A percentile compares a stretch with the other conserved stretches of the same genome.
Evolutionary conservation across 2,113 vertebrate genomes (phyloP).

Genomic region (Octodon degus): DNA sequence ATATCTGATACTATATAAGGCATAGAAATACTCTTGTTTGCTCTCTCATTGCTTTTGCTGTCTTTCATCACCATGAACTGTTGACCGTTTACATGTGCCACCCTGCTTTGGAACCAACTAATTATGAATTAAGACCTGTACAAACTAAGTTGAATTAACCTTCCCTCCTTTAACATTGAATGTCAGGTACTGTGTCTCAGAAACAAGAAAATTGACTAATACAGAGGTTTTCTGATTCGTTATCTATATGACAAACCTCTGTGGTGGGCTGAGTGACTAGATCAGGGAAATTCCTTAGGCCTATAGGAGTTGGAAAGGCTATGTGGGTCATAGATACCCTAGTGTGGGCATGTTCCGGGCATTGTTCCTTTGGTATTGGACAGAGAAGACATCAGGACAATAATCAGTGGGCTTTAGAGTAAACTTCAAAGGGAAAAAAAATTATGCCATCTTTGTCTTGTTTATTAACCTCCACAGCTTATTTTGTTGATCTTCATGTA

Average conservation of each 20-base stretch:
- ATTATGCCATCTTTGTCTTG: background rate
- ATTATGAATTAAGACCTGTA: background rate
- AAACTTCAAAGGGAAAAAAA: background rate
- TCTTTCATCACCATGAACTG: background rate
- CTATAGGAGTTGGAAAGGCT: background rate
- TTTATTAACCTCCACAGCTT: background rate
- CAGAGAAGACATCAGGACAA: rapidly evolving
- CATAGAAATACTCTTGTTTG: too few species aligned
- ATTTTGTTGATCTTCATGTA: background rate
- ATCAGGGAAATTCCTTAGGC: background rate
- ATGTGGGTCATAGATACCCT: background rate
- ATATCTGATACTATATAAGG: background rate
- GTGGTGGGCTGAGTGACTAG: background rate
- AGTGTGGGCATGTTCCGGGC: background rate
- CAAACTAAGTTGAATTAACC: background rate
- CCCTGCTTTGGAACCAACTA: background rate
- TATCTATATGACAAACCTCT: background rate
- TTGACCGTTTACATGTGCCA: background rate
- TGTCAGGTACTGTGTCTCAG: background rate
- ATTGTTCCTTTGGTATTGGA: background rate
- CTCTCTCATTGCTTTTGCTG: too few species aligned
- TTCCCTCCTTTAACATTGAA: too few species aligned
- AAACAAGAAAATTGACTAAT: background rate
- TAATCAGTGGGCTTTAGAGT: background rate
- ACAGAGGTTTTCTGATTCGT: background rate